These are phyloP conservation scores for Melanostoma scalare DNA, from an alignment of 2,888 invertebrate species.

Conservation along the genomic window DNA sequence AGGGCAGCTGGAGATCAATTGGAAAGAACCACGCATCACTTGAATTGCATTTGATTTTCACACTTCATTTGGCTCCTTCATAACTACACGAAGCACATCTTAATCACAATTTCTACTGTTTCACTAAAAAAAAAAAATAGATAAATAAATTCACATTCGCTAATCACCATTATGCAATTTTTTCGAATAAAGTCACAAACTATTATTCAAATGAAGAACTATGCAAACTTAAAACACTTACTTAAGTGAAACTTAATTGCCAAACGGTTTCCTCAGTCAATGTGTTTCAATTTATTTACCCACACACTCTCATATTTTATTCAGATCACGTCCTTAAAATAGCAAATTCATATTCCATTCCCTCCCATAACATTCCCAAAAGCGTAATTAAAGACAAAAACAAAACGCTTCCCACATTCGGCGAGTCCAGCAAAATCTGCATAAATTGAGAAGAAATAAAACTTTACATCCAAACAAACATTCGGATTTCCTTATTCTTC, in stretches of 20 bases:
- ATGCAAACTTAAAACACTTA: neutral
- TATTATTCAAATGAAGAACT: too few species aligned
- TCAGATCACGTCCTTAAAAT: slow-evolving; percentile 45
- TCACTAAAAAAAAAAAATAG: too few species aligned
- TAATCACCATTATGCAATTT: too few species aligned
- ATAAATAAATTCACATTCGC: too few species aligned
- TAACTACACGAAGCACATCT: too few species aligned
- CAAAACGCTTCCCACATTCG: slow-evolving; percentile 8
- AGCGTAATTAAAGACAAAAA: slow-evolving; percentile 13
- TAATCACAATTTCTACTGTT: too few species aligned
- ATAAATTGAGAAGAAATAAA: slow-evolving; percentile 5
- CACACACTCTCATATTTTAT: neutral
- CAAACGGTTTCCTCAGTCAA: neutral
- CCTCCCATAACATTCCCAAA: slow-evolving; percentile 27
- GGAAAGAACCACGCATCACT: too few species aligned
- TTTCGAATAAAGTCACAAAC: too few species aligned
- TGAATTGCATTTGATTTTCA: too few species aligned
- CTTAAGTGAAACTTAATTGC: slow-evolving; percentile 10
- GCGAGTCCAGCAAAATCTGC: slow-evolving; percentile 14
- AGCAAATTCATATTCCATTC: slow-evolving; percentile 18
- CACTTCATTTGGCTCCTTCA: too few species aligned
- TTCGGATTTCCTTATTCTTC: slow-evolving; percentile 1
- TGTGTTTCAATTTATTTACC: slow-evolving; percentile 24
- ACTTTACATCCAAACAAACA: slow-evolving; percentile 23
- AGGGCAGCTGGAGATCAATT: too few species aligned